phyloP scores from a whole-genome alignment of 2,888 invertebrate species.

The Metopia argyrocephala region DNA sequence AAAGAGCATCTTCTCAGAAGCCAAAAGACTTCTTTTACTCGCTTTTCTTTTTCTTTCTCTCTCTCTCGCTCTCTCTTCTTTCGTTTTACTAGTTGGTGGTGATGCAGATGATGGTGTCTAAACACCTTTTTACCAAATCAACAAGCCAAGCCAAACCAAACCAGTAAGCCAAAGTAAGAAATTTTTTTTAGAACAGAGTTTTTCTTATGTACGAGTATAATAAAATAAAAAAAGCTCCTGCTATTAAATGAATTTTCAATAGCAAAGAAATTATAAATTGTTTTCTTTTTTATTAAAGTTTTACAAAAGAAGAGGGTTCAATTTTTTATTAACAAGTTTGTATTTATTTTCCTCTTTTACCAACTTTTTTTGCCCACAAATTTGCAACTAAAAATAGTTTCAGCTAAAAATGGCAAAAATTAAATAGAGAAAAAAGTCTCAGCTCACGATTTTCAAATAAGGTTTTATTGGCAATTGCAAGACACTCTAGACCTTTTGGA shows the following conservation, averaged over 20 bases:
- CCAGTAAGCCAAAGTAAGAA: constrained; percentile 24
- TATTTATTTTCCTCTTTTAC: not conserved
- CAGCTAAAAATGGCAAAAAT: constrained; percentile 43
- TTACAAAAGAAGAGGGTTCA: not conserved
- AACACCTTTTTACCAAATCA: constrained; percentile 48
- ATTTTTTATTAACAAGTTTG: not conserved
- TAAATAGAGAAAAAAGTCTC: constrained; percentile 30
- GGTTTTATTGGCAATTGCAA: constrained; percentile 65
- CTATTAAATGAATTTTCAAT: constrained; percentile 60
- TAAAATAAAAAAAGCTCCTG: constrained; percentile 8
- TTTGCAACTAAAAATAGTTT: constrained; percentile 57
- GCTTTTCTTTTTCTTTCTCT: constrained; percentile 1
- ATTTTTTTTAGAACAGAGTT: not conserved
- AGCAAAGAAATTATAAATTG: constrained; percentile 62
- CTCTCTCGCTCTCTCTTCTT: not conserved
- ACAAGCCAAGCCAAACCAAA: constrained; percentile 14
- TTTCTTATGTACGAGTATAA: not conserved
- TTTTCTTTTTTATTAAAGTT: not conserved
- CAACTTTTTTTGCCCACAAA: not conserved
- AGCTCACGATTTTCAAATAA: constrained; percentile 70
- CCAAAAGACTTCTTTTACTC: constrained; percentile 34
- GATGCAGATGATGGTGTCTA: constrained; percentile 1
- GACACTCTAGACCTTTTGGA: constrained; percentile 61
- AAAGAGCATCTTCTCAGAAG: constrained; percentile 56
- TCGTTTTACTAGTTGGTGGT: no score